A percentile compares a stretch with the other conserved stretches of the same genome.
phyloP scores from a whole-genome alignment of 35 echinoderm and acorn worm genomes.

The Eucidaris tribuloides region DNA sequence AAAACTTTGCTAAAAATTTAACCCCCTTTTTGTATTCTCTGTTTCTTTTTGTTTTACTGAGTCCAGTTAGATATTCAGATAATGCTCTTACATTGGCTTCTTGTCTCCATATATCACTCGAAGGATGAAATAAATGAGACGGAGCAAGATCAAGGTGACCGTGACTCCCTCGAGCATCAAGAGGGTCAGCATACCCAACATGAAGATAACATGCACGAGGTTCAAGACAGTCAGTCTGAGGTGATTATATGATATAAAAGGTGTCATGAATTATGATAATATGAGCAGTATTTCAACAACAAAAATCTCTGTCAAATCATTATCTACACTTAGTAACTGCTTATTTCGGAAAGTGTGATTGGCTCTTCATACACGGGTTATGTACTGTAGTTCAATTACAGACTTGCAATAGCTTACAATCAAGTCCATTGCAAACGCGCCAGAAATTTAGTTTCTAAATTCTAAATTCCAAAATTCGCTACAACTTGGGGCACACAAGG shows the following conservation, averaged over 20 bases:
- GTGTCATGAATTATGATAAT: background rate
- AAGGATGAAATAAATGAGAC: slow-evolving; percentile 11
- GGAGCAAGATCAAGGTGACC: slow-evolving; percentile 4
- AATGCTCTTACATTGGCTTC: background rate
- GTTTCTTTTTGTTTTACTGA: background rate
- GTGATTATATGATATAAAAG: slow-evolving; percentile 5
- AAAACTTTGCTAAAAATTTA: background rate
- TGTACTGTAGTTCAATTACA: slow-evolving; percentile 11
- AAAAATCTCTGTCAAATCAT: background rate
- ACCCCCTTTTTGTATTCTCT: background rate
- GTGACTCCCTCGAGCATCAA: slow-evolving; percentile 6
- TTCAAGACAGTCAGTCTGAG: slow-evolving; percentile 12
- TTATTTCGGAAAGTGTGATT: background rate
- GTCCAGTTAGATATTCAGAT: background rate
- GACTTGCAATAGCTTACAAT: background rate
- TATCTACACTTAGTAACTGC: background rate
- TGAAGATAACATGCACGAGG: background rate
- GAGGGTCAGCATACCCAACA: slow-evolving; percentile 9
- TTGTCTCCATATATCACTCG: slow-evolving; percentile 13
- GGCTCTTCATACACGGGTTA: background rate
- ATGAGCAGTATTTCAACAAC: background rate
- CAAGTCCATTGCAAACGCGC: background rate
- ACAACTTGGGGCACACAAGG: background rate
- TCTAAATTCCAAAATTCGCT: background rate
- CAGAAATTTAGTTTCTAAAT: background rate